phyloP scores from a whole-genome alignment of 2,113 vertebrate species.

The Columba janthina region DNA sequence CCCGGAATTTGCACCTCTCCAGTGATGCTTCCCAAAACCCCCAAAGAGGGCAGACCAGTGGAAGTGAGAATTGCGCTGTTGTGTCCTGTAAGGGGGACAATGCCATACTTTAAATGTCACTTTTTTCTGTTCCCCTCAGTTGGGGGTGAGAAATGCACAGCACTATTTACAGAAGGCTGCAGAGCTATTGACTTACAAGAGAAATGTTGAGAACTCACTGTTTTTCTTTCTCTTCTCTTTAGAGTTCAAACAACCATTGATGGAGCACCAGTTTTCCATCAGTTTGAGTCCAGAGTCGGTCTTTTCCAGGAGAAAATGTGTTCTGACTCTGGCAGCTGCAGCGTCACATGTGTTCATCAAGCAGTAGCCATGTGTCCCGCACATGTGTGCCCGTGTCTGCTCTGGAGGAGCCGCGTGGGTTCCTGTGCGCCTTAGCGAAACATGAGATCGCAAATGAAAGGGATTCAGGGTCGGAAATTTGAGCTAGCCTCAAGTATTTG shows the following conservation, averaged over 20 bases:
- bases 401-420: background rate
- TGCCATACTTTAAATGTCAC: background rate
- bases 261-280: background rate
- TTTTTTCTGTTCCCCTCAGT: background rate
- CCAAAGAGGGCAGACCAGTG: background rate
- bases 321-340: background rate
- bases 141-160: background rate
- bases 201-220: background rate
- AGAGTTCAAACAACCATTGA: background rate
- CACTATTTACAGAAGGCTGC: background rate
- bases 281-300: background rate
- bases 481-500: background rate
- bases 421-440: background rate
- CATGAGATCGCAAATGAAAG: background rate
- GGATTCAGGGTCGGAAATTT: background rate
- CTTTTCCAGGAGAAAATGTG: background rate
- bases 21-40: background rate
- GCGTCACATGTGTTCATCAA: rapidly evolving
- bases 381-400: background rate
- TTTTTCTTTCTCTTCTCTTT: background rate
- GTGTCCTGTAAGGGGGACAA: background rate
- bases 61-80: background rate
- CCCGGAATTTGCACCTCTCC: background rate
- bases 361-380: background rate
- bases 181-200: background rate